Base-by-base conservation (phyloP, 2,888 invertebrate species). In the Anaspis maculata region DNA sequence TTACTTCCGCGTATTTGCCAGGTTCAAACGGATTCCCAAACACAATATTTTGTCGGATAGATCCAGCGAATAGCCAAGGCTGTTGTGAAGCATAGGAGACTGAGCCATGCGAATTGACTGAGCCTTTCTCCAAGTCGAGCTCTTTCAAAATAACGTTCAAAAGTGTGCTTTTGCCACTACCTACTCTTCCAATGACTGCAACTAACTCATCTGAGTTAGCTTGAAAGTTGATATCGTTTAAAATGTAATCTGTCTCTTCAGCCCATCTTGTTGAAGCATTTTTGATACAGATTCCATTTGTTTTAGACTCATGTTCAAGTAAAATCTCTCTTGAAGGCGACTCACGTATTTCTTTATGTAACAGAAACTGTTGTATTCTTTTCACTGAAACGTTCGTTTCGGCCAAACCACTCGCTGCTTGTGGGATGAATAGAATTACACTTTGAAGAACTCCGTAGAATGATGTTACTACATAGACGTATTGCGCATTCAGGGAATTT, bases 31-130 rank as follows among this genome's bases (percentile, higher is more conserved):
- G 68, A 56, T 74, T 76, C 0, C 92, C 94, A 62, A 96, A 95
- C 2, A 90, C 62, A 44, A 96, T 88, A 62, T 96, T 96, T 54
- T 94, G 89, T 11, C 86, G 71, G 0, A 96, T 78, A 42, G 85
- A 85, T 13, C 77, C 80, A 35, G 77, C 77, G 53, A 83, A 83
- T 1, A 83, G 57, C 90, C 90, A 91, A 0, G 91, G 83, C 56
- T 88, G 83, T 61, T 89, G 88, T 28, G 85, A 77, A 1, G 85
- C 83, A 56, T 89, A 91, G 0, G 79, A 77, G 1, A 81, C 67
- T 2, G 68, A 70, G 3, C 89, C 89, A 4, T 72, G 72, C 4
- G 86, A 68, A 51, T 73, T 68, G 3, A 85, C 59, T 1, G 63
- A 66, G 11, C 90, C 89, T 2, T 70, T 60, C 10, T 60, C 52